Base-by-base conservation (phyloP, 2,113 vertebrate species). In the Stictonetta naevosa region DNA sequence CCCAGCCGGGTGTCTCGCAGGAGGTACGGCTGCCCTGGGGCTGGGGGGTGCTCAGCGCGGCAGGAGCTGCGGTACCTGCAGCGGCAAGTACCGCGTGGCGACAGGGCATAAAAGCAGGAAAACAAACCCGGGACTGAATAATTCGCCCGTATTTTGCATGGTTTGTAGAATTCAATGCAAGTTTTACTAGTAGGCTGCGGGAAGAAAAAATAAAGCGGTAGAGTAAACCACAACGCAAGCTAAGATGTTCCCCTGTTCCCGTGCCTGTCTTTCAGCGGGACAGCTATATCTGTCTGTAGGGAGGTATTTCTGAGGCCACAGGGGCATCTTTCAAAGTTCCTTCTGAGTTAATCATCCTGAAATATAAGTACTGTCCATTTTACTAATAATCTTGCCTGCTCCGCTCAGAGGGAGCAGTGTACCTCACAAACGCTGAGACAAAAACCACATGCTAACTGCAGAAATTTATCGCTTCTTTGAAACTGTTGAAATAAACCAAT, bases 1-100 rank as follows among this genome's bases (percentile, higher is more conserved):
- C 1, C 3, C 4, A 0, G 2, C 29, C 0, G 3, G 2, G n/a
- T 28, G 50, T 1, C 83, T 33, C 33, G 22, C 4, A 18, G 46
- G 23, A 16, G 4, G 11, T 3, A 17, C 33, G 29, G 7, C 36
- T 58, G 73, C 55, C 3, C 28, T 7, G 2, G 16, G 53, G 6
- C 10, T 38, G 14, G 4, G 4, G 14, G 1, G 19, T 3, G 44
- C 2, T 55, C 10, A 2, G 13, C 5, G 13, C 3, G 2, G 6
- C 3, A 2, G 9, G 5, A 1, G 7, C 11, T 15, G 26, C 4
- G 21, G 23, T 15, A 21, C 26, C 23, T 15, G 48, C 29, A 10
- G 6, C 3, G 11, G 46, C 8, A 28, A 62, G 18, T 0, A 0
- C 11, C 9, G 12, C 1, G 11, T 23, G 6, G 21, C 0, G 7